Evolutionary conservation across 1,140 invertebrate species (phyloP).

Genomic region (Oedothorax gibbosus): DNA sequence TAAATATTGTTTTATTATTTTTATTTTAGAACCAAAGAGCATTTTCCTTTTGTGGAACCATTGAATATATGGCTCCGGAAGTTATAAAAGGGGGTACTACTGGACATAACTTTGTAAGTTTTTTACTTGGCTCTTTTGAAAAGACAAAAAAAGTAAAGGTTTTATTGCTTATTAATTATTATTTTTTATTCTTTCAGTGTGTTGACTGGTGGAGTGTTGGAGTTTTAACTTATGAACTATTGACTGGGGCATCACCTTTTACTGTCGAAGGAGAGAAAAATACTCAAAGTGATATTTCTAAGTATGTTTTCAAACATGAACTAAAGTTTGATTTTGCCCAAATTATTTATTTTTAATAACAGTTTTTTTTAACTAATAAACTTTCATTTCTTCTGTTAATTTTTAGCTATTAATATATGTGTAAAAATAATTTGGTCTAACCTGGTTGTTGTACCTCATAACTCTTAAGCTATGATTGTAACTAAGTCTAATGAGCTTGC

Average conservation of each 20-base stretch:
- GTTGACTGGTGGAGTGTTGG: conserved; percentile 99
- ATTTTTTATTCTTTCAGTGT: conserved; percentile 73
- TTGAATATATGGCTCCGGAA: conserved; percentile 97
- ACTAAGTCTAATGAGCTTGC: too few species aligned
- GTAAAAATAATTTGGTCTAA: too few species aligned
- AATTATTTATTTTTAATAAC: too few species aligned
- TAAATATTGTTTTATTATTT: too few species aligned
- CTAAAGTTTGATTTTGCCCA: too few species aligned
- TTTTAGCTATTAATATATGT: too few species aligned
- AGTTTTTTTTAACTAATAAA: too few species aligned
- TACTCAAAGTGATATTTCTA: conserved; percentile 92
- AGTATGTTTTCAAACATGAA: conserved; percentile 69
- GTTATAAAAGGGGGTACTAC: conserved; percentile 80
- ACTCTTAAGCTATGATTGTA: too few species aligned
- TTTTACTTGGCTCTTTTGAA: conserved; percentile 44
- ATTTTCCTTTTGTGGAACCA: conserved; percentile 97
- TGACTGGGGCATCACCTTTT: conserved; percentile 96
- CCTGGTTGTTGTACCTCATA: too few species aligned
- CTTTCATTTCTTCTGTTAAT: too few species aligned
- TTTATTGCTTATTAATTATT: not conserved
- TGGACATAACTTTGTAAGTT: conserved; percentile 91
- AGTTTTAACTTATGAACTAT: conserved; percentile 94
- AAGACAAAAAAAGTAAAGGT: not conserved
- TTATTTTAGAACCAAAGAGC: conserved; percentile 78
- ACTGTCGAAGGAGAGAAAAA: conserved; percentile 93